Base-by-base conservation (phyloP, 2,888 invertebrate species). In the Papilio gigon region DNA sequence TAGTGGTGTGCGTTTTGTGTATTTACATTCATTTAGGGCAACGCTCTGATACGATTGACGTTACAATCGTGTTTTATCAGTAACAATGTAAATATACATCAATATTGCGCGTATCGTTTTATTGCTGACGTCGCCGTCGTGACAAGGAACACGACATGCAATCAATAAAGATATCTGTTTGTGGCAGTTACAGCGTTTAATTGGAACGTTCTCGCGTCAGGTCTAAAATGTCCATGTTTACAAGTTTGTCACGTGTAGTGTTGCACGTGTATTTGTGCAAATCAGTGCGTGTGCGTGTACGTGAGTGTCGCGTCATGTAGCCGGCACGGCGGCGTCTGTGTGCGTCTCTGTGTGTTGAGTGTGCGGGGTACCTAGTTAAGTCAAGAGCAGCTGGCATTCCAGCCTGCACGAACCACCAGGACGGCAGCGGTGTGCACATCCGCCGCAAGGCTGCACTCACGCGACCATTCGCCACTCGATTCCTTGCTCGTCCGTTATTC, bases 321-420 rank as follows among this genome's bases (percentile, higher is more conserved):
- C 30, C 12, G 0, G 35, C 5, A 33, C n/a, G 42, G 50, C 5
- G n/a, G 17, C 27, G 33, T n/a, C n/a, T 44, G 4, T 35, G 47
- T 30, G n/a, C 20, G 60, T 22, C 35, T 27, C 22, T 56, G 58
- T 40, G 14, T 20, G 61, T 65, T 5, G 33, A 40, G 62, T 63
- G 72, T 69, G 71, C 75, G 76, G 74, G 65, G 81, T 90, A 91
- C 91, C 91, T 91, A 85, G 90, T 89, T 82, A 92, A 87, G 87
- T 91, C 91, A 89, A 92, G 90, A 88, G 91, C 91, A 86, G 90
- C 87, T 89, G 91, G 92, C 91, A 92, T 90, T 92, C 89, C 92
- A 90, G 87, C 85, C 85, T 85, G 84, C 82, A 86, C 84, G 79
- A 85, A 84, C 86, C 87, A 89, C 89, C 87, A 88, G 79, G 81